Evolutionary conservation across 2,888 invertebrate genomes (phyloP), one percentile per base, ranked within the genome.

Genomic region (Coenonympha glycerion): DNA sequence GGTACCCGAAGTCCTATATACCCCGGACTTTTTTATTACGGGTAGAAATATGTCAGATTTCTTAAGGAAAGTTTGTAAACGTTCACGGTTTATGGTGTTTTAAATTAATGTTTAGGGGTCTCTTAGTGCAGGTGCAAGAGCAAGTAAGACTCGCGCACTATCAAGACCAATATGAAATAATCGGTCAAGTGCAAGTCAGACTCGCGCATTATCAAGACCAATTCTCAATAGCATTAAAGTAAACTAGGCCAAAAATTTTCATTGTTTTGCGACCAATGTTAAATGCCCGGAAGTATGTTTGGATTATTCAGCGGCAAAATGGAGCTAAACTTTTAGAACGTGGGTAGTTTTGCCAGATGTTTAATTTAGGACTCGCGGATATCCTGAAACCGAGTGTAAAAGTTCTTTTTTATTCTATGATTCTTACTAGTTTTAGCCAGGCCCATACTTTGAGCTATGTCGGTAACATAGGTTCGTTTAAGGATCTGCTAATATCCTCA

Each of bases 321-420:
- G 52, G 44, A 56, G 52, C 57, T 57, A 50, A 47, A 57, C 58
- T 49, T 55, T 56, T 19, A 13, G 45, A 53, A 36, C 41, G 50
- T 46, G 46, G 45, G 42, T 54, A 56, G 55, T 48, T 54, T 54
- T 47, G 37, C 47, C 52, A 60, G 56, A 52, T 52, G 55, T 55
- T 54, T 54, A 52, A 0, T 15, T 15, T 22, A 13, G 6, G 2
- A 13, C 8, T 3, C n/a, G n/a, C n/a, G 16, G 31, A 33, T 33
- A 33, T 16, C 31, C 31, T 13, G 6, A 11, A 30, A 13, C 11
- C 6, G 11, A 6, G 30, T 11, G 11, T 13, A 11, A 11, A 5
- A 1, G 11, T 11, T 11, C 4, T 26, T 11, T 28, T n/a, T n/a
- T 26, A n/a, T 26, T 3, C n/a, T 26, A 3, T n/a, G n/a, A n/a